Conservation (phyloP, 2,888 invertebrate species). For the Pristionchus entomophagus region DNA sequence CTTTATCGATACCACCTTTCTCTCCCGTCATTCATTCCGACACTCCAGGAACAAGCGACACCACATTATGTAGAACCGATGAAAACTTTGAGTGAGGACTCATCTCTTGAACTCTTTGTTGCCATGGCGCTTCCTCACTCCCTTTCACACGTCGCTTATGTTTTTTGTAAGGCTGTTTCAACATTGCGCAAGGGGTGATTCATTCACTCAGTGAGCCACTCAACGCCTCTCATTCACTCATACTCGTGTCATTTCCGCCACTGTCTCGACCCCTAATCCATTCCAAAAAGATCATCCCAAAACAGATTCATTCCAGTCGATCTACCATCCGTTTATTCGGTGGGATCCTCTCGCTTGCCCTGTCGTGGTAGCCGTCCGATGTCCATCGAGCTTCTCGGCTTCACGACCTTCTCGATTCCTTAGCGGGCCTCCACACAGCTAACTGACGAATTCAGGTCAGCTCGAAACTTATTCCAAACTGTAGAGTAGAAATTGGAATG, state of each 20-base stretch:
- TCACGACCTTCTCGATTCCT: conserved; percentile 47
- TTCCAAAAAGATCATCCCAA: neutral
- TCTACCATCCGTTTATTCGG: neutral
- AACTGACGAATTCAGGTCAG: neutral
- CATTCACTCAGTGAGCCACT: no score
- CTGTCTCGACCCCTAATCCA: neutral
- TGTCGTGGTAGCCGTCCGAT: conserved; percentile 25
- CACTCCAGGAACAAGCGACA: no score
- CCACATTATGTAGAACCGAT: no score
- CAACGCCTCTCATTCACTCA: neutral
- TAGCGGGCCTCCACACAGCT: conserved; percentile 24
- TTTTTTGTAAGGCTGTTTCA: no score
- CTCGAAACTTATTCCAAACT: neutral
- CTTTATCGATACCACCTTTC: no score
- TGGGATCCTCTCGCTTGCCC: conserved; percentile 2
- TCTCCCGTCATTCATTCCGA: no score
- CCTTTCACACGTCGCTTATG: no score
- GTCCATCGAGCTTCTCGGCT: conserved; percentile 40
- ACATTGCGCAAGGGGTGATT: no score
- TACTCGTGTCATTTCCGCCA: neutral
- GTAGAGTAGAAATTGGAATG: neutral
- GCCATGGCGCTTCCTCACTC: no score
- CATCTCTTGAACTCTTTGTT: no score
- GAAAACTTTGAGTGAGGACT: no score
- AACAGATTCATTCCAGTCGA: neutral